Conservation (phyloP, 2,888 invertebrate species). For the Ormyrus rosae region DNA sequence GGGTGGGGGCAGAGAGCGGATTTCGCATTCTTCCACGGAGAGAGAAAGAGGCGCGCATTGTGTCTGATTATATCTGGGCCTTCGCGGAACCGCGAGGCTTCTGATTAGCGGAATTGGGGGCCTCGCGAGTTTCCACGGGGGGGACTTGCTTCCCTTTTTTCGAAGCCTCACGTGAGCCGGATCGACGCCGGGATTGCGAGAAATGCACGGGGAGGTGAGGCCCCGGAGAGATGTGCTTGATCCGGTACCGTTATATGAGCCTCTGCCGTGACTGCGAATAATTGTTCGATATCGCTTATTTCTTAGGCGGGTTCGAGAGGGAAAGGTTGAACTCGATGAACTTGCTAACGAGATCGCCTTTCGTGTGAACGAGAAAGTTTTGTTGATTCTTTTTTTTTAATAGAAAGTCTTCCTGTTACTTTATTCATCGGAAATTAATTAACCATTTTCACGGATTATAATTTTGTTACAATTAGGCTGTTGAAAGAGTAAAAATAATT, state of each 20-base stretch:
- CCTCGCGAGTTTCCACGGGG: conserved; percentile 21
- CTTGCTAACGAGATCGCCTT: no score
- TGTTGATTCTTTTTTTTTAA: no score
- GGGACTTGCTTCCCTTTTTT: neutral
- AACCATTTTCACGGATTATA: no score
- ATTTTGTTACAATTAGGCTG: no score
- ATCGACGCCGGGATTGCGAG: no score
- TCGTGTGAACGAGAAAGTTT: neutral
- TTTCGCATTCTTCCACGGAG: conserved; percentile 28
- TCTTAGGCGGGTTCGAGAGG: no score
- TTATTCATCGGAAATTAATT: no score
- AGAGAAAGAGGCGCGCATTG: conserved; percentile 22
- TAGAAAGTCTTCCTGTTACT: no score
- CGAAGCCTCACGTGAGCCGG: neutral
- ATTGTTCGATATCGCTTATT: no score
- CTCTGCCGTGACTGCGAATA: no score
- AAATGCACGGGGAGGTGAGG: neutral
- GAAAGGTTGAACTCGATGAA: no score
- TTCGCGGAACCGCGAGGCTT: conserved; percentile 47
- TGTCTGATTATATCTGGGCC: conserved; percentile 48
- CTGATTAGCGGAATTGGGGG: conserved; percentile 40
- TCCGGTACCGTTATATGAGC: neutral
- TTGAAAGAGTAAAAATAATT: no score
- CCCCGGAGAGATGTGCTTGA: neutral
- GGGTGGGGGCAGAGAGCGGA: neutral